Evolutionary conservation across 2,113 vertebrate species (phyloP), one percentile per base, ranked within the genome.

Genomic region (Phylloscopus trochilus): DNA sequence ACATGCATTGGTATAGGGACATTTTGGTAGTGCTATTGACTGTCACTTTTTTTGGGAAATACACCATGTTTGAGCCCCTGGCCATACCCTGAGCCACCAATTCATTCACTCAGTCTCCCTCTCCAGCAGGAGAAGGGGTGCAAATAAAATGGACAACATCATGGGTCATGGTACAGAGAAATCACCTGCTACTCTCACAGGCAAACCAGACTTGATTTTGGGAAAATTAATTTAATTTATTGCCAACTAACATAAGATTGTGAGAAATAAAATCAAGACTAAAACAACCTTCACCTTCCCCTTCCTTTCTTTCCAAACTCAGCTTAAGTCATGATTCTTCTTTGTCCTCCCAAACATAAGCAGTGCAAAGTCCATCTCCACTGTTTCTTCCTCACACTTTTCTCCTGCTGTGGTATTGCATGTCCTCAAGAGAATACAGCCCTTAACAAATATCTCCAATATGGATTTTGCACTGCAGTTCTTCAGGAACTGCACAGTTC

Each of bases 1-100:
- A 31, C 0, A 0, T 62, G 11, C 19, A 9, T 39, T 27, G 7
- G 6, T 60, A 31, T 19, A 56, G 26, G 31, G 23, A 52, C 5
- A 23, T 1, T 59, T 53, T 22, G 44, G 6, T 3, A 58, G 21
- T 15, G 27, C 17, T 88, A 8, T 63, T 1, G 2, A 35, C 11
- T 81, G 9, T 51, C 21, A 9, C 2, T 11, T 28, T 77, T 69
- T 53, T 33, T 56, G n/a, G 62, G 15, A 17, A 70, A 22, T 23
- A 51, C 4, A 66, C 15, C 1, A 4, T 63, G 39, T 44, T 73
- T 77, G 31, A 73, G 33, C 2, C 3, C 7, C 16, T 26, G 26
- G 11, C 12, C 21, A 59, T 7, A 30, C 6, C 8, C 23, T 39
- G 37, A 49, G 60, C 23, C 39, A 20, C 12, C 6, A 33, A 35